Conservation (phyloP, 2,113 vertebrate genomes). For the Lonchura striata region DNA sequence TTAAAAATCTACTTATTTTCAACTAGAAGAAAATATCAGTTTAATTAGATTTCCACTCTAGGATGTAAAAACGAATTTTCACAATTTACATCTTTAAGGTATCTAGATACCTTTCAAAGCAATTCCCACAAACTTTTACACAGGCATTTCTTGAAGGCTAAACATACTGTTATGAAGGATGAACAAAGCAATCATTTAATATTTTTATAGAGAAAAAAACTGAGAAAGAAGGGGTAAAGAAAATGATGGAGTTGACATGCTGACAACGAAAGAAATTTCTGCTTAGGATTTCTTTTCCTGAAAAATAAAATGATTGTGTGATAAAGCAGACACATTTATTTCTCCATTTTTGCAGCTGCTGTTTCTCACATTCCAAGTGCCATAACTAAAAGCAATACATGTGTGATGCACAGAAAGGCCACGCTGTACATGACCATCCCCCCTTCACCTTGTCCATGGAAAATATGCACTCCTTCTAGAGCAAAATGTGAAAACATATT, state of each 20-base stretch:
- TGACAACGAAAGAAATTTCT: background rate
- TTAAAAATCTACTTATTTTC: background rate
- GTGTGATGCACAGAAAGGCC: background rate
- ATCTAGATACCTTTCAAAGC: background rate
- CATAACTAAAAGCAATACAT: accelerated
- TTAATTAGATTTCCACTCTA: background rate
- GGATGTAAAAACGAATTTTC: background rate
- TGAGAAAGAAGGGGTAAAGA: background rate
- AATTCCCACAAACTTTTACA: background rate
- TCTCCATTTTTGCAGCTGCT: background rate
- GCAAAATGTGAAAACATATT: background rate
- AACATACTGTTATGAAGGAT: background rate
- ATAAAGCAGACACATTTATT: background rate
- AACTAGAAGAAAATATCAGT: background rate
- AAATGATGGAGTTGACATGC: background rate
- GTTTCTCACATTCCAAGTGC: background rate
- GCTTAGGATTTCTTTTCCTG: background rate
- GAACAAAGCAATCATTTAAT: background rate
- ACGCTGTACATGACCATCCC: accelerated
- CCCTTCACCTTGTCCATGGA: background rate
- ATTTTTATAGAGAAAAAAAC: background rate
- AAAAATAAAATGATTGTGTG: background rate
- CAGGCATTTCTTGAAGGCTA: background rate
- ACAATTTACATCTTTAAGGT: background rate
- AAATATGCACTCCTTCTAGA: background rate